Evolutionary conservation across 2,113 vertebrate species (phyloP).

Genomic region (Murina feae): DNA sequence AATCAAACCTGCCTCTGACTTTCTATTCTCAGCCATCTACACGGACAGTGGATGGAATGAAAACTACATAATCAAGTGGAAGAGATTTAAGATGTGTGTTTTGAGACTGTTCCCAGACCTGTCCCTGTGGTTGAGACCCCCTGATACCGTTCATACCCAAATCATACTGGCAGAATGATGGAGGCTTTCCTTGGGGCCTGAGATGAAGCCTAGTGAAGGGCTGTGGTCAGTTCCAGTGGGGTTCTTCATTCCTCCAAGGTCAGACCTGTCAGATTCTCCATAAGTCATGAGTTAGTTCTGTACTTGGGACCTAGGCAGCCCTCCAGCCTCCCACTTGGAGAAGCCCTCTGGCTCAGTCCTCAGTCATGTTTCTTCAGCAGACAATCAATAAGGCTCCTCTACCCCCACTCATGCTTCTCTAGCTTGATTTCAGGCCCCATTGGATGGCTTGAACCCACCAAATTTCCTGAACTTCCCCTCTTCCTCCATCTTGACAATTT

Average conservation of each 20-base stretch:
- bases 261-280: not conserved
- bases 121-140: not conserved
- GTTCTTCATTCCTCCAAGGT: constrained; percentile 23
- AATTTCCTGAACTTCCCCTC: not conserved
- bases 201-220: not conserved
- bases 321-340: constrained; percentile 22
- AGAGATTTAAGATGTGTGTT: constrained; percentile 51
- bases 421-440: not conserved
- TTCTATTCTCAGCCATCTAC: not conserved
- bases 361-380: not conserved
- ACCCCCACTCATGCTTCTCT: not conserved
- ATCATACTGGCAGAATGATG: not conserved
- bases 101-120: constrained; percentile 58
- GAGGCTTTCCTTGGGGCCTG: not conserved
- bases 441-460: not conserved
- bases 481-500: not conserved
- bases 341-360: not conserved
- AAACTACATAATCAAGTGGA: constrained; percentile 17
- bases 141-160: not conserved
- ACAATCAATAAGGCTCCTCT: not conserved
- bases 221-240: constrained; percentile 3
- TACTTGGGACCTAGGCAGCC: not conserved
- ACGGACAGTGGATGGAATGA: not conserved
- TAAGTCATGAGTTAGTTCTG: constrained; percentile 45
- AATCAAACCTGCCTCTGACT: not conserved